phyloP scores from a whole-genome alignment of 2,888 invertebrate species.

The Lasioglossum figueresi region DNA sequence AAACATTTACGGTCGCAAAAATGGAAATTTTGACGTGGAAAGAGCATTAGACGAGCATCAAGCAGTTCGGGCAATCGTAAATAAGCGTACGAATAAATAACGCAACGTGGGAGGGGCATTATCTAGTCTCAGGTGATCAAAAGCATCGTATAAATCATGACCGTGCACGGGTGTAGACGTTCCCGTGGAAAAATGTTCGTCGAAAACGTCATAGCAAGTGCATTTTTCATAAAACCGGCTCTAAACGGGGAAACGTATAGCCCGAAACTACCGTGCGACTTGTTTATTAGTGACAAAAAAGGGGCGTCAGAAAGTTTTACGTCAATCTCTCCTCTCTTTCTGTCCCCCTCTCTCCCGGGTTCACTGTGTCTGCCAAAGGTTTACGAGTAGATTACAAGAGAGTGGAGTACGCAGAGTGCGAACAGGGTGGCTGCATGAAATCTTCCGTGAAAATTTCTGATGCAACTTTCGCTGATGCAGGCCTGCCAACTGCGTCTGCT shows the following conservation, averaged over 20 bases:
- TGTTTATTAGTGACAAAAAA: slow-evolving; percentile 1
- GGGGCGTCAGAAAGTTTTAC: slow-evolving; percentile 11
- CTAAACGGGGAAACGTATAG: not conserved
- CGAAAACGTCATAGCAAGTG: not conserved
- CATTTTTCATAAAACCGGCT: not conserved
- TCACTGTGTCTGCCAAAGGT: slow-evolving; percentile 16
- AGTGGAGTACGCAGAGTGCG: slow-evolving; percentile 16
- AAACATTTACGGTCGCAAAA: not conserved
- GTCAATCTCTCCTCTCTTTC: slow-evolving; percentile 12
- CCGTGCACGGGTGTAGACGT: not conserved
- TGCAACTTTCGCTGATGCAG: slow-evolving; percentile 59
- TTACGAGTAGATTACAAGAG: slow-evolving; percentile 36
- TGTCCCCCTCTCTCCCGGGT: not conserved
- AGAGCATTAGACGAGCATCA: not conserved
- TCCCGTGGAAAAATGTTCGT: not conserved
- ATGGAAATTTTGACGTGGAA: not conserved
- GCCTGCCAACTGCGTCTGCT: slow-evolving; percentile 46
- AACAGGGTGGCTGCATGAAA: slow-evolving; percentile 5
- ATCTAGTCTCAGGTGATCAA: slow-evolving; percentile 1
- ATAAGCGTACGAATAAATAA: not conserved
- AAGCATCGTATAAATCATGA: not conserved
- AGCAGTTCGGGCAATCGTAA: not conserved
- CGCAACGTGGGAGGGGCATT: not conserved
- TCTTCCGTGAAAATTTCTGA: slow-evolving; percentile 34
- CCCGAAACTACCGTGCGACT: not conserved